Conservation (phyloP, 2,113 vertebrate genomes). For the Dermatemys mawii region DNA sequence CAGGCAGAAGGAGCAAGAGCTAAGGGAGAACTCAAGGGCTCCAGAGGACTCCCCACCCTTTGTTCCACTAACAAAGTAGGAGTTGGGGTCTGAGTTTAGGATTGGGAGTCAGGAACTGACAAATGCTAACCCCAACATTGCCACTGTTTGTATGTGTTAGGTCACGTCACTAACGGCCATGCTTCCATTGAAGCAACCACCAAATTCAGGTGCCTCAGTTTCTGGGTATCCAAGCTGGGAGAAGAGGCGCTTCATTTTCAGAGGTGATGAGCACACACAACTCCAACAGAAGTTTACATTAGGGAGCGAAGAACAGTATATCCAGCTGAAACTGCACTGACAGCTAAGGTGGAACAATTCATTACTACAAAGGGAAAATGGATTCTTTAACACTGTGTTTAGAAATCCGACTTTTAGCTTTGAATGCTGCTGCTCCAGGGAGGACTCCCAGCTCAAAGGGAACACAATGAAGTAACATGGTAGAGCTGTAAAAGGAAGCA, state of each 20-base stretch:
- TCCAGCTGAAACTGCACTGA: not conserved
- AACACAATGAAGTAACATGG: not conserved
- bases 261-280: not conserved
- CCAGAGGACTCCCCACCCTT: not conserved
- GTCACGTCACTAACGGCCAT: not conserved
- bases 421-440: not conserved
- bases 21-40: not conserved
- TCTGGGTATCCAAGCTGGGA: not conserved
- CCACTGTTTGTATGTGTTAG: no score
- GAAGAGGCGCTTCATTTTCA: not conserved
- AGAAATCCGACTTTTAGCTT: not conserved
- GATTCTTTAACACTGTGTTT: not conserved
- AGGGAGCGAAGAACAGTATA: not conserved
- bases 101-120: not conserved
- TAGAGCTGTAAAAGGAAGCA: not conserved
- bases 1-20: not conserved
- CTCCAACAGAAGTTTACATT: not conserved
- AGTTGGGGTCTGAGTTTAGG: fast-evolving
- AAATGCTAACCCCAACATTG: not conserved
- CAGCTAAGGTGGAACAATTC: not conserved
- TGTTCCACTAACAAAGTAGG: not conserved
- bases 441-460: not conserved
- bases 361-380: not conserved
- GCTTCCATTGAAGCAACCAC: not conserved
- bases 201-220: not conserved